Percentiles rank a stretch among this genome's conserved stretches.
These are phyloP conservation scores for Cinclus cinclus DNA, from an alignment of 2,113 vertebrate species.

Conservation along the genomic window DNA sequence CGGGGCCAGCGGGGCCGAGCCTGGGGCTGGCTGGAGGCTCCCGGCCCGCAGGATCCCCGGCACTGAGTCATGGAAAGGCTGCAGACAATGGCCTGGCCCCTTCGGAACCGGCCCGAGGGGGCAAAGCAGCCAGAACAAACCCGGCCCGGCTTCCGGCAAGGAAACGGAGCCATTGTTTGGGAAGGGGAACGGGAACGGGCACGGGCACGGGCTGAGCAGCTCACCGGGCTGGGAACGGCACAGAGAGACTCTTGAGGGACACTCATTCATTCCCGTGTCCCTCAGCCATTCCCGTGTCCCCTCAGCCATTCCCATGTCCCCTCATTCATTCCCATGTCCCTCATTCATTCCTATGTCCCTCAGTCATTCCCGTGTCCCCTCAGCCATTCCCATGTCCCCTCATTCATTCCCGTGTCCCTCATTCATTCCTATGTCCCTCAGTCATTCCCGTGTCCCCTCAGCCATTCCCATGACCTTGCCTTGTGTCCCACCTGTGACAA, in stretches of 20 bases:
- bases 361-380: background rate
- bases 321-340: no score
- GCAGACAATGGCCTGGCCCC: constrained; percentile 62
- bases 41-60: constrained; percentile 21
- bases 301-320: accelerated
- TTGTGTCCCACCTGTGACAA: background rate
- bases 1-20: background rate
- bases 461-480: no score
- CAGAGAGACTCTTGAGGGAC: background rate
- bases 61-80: constrained; percentile 63
- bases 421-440: background rate
- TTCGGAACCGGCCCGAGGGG: constrained; percentile 54
- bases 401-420: background rate
- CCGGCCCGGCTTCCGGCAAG: constrained; percentile 65
- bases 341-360: no score
- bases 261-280: no score
- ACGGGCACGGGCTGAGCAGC: constrained; percentile 21
- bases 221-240: constrained; percentile 39
- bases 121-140: constrained; percentile 53
- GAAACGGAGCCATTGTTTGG: constrained; percentile 71
- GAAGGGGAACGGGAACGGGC: background rate
- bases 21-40: background rate
- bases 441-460: background rate
- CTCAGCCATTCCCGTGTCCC: background rate
- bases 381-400: background rate